phyloP scores from a whole-genome alignment of 2,113 vertebrate genomes.

The Cochlearius cochlearius region DNA sequence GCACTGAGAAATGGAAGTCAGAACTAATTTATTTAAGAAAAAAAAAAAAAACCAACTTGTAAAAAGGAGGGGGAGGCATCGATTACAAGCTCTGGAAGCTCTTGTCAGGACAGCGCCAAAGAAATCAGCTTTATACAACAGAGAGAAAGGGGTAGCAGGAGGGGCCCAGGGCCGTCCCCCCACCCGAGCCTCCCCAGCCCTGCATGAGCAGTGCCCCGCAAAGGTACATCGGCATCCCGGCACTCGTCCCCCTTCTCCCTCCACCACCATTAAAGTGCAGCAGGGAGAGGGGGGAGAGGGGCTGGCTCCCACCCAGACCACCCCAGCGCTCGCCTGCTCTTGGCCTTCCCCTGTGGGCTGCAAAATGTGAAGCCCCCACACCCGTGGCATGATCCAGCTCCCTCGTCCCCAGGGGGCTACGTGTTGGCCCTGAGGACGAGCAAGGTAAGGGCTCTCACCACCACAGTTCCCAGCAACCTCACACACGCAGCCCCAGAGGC shows the following conservation, averaged over 20 bases:
- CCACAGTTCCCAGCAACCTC: not conserved
- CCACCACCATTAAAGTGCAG: conserved; percentile 52
- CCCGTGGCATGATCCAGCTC: rapidly evolving
- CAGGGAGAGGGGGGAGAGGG: conserved; percentile 11
- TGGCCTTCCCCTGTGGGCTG: not conserved
- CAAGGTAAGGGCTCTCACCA: not conserved
- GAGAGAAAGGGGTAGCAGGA: not conserved
- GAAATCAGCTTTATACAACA: conserved; percentile 12
- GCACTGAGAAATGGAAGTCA: not conserved
- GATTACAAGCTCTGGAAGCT: conserved; percentile 72
- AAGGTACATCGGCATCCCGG: not conserved
- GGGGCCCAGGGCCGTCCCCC: not conserved
- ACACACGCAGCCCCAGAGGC: not conserved
- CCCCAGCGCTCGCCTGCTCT: not conserved
- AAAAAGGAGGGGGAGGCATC: conserved; percentile 25
- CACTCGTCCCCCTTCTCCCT: not conserved
- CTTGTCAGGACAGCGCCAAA: conserved; percentile 33
- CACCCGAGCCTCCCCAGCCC: not conserved
- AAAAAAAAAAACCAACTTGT: not conserved
- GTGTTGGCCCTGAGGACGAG: not conserved
- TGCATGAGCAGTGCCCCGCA: not conserved
- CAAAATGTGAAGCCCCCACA: rapidly evolving
- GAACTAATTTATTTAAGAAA: conserved; percentile 71
- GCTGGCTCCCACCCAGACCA: not conserved
- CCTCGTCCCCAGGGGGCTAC: rapidly evolving